Percentiles rank a stretch among this genome's conserved stretches.
phyloP scores from a whole-genome alignment of 2,113 vertebrate species.

The Eulemur macaco region DNA sequence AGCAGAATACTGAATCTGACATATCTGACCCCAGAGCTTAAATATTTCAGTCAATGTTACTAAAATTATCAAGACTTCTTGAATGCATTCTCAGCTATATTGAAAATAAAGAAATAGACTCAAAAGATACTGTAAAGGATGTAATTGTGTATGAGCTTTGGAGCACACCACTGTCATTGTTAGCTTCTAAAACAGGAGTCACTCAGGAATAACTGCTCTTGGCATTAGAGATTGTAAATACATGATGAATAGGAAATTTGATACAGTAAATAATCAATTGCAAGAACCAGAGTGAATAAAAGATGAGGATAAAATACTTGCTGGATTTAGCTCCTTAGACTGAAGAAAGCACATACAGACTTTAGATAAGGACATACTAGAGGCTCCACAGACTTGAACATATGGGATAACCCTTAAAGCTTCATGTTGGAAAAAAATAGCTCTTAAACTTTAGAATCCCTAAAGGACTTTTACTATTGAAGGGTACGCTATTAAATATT shows the following conservation, averaged over 20 bases:
- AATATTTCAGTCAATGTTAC: not conserved
- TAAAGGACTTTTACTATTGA: conserved; percentile 26
- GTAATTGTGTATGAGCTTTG: not conserved
- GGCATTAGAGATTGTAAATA: not conserved
- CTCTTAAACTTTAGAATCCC: conserved; percentile 57
- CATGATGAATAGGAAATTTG: not conserved
- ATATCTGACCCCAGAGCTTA: not conserved
- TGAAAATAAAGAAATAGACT: not conserved
- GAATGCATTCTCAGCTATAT: not conserved
- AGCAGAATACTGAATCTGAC: not conserved
- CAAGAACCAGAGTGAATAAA: not conserved
- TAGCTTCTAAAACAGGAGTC: not conserved
- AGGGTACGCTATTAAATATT: conserved; percentile 49
- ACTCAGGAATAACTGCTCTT: not conserved
- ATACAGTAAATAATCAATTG: not conserved
- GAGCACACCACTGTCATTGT: not conserved
- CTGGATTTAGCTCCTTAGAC: not conserved
- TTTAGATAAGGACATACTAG: not conserved
- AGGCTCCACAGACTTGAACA: not conserved
- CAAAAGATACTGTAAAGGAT: not conserved
- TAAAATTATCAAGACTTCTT: not conserved
- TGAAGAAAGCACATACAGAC: not conserved
- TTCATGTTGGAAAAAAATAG: not conserved
- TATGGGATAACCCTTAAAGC: conserved; percentile 34
- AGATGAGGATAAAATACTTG: not conserved